phyloP scores from a whole-genome alignment of 2,888 invertebrate genomes.

The Omphaloscelis lunosa region DNA sequence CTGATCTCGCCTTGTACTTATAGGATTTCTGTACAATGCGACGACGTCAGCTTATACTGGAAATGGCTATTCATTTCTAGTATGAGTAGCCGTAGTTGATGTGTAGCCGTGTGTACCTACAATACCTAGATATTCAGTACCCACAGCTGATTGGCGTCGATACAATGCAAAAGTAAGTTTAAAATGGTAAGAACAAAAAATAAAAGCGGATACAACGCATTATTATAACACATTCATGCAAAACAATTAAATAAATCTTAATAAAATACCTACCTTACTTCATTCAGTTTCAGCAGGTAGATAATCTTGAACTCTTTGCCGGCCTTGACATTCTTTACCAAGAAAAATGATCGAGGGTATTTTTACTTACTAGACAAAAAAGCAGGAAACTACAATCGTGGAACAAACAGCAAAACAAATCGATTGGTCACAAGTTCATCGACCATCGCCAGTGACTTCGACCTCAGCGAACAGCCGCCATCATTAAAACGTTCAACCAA shows the following conservation, averaged over 20 bases:
- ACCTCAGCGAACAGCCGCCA: constrained; percentile 54
- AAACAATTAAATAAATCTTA: not conserved
- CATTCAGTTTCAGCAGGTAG: not conserved
- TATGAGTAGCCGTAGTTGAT: no score
- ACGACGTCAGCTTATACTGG: no score
- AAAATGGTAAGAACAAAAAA: not conserved
- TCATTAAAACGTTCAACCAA: constrained; percentile 36
- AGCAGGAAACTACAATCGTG: constrained; percentile 53
- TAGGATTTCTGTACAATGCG: no score
- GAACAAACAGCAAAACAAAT: constrained; percentile 70
- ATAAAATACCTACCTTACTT: not conserved
- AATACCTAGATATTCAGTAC: not conserved
- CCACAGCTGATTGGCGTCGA: not conserved
- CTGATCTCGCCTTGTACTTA: no score
- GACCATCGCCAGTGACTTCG: constrained; percentile 66
- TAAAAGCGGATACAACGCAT: not conserved
- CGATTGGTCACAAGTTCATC: constrained; percentile 75
- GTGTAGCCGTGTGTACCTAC: not conserved
- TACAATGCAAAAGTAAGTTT: not conserved
- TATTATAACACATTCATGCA: not conserved
- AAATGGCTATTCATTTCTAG: no score
- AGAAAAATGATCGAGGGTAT: constrained; percentile 46
- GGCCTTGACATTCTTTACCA: constrained; percentile 51
- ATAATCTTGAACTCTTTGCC: constrained; percentile 22
- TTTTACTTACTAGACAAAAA: constrained; percentile 52